Percentiles rank a stretch among this genome's conserved stretches.
phyloP scores from a whole-genome alignment of 1,140 invertebrate genomes.

The Lutraria rhynchaena region DNA sequence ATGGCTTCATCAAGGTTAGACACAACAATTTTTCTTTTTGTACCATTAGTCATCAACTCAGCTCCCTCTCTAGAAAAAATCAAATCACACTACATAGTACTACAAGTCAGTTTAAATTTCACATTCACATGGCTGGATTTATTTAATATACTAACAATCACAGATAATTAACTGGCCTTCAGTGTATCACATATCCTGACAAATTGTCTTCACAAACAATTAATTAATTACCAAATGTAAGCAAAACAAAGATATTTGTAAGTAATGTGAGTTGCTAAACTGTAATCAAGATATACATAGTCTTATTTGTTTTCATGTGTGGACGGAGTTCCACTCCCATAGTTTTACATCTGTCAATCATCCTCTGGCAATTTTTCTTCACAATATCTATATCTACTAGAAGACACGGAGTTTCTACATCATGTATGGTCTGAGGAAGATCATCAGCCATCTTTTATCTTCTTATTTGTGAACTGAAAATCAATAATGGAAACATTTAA shows the following conservation, averaged over 20 bases:
- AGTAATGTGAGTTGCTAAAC: background rate
- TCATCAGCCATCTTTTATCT: conserved; percentile 16
- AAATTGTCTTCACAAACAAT: too few relatives aligned
- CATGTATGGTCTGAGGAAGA: conserved; percentile 63
- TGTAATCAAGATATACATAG: conserved; percentile 68
- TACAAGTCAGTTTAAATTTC: too few relatives aligned
- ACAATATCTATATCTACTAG: conserved; percentile 74
- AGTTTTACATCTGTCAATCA: conserved; percentile 72
- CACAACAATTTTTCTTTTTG: conserved; percentile 74
- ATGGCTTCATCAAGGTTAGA: conserved; percentile 80
- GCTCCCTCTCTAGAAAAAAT: conserved; percentile 73
- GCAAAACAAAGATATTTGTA: background rate
- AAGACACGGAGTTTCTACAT: conserved; percentile 73
- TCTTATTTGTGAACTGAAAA: too few relatives aligned
- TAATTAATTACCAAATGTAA: too few relatives aligned
- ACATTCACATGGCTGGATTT: too few relatives aligned
- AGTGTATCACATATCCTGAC: too few relatives aligned
- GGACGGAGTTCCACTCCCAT: conserved; percentile 77
- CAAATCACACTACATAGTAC: too few relatives aligned
- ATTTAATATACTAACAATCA: too few relatives aligned
- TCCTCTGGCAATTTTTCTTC: conserved; percentile 72
- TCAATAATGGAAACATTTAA: background rate
- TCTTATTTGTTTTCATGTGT: conserved; percentile 82
- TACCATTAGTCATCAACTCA: conserved; percentile 75
- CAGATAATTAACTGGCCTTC: too few relatives aligned